Conservation (phyloP, 2,797 vertebrate species). For the Simalia tracyae region DNA sequence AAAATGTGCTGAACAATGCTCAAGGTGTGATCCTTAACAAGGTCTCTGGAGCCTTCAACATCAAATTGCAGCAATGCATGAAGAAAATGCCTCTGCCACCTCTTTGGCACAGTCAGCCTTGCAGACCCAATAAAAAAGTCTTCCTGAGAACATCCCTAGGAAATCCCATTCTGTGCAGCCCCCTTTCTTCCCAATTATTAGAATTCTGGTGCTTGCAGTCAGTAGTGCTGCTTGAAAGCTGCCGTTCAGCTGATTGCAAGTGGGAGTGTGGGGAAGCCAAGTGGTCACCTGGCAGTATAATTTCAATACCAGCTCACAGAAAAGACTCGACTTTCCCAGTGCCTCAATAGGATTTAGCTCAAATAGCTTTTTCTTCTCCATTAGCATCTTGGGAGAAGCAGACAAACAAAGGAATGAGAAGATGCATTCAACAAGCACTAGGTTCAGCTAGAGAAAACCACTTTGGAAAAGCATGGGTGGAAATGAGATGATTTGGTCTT, state of each 20-base stretch:
- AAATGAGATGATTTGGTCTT: too few relatives aligned
- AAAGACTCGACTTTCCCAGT: not conserved
- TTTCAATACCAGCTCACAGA: slow-evolving; percentile 30
- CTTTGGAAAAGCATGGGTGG: not conserved
- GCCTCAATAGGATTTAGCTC: slow-evolving; percentile 8
- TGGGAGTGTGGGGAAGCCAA: not conserved
- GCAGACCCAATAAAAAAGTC: not conserved
- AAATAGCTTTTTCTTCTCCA: not conserved
- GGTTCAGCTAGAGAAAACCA: too few relatives aligned
- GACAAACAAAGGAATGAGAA: not conserved
- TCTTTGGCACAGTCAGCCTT: too few relatives aligned
- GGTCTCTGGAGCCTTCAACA: too few relatives aligned
- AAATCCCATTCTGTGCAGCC: not conserved
- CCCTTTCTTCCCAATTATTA: not conserved
- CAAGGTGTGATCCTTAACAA: too few relatives aligned
- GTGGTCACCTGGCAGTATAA: not conserved
- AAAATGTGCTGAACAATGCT: too few relatives aligned
- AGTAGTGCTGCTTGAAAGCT: not conserved
- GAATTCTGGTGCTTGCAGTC: not conserved
- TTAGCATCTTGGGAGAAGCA: not conserved
- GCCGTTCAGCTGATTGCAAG: not conserved
- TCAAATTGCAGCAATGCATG: too few relatives aligned
- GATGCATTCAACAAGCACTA: not conserved
- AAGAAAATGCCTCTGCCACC: too few relatives aligned
- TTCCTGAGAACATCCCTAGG: not conserved